Base-by-base conservation (phyloP, 2,888 invertebrate genomes). In the Rotaria magnacalcarata region DNA sequence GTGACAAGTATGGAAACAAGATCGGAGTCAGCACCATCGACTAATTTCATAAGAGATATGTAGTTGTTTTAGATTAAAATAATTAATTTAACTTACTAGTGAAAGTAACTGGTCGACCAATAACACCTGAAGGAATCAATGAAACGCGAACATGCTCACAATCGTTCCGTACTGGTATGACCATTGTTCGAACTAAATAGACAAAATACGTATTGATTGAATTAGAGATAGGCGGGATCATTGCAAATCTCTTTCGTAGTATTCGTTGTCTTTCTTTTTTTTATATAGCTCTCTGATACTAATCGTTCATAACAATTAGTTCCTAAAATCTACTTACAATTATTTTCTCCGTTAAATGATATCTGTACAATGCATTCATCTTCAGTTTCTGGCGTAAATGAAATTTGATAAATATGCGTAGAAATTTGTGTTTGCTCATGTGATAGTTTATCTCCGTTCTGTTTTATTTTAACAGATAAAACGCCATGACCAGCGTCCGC, bases 341-440 rank as follows among this genome's bases (percentile, higher is more conserved):
- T n/a, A 21, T 41, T 80, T 80, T 80, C 80, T 47, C 80, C 80
- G n/a, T 80, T 80, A n/a, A 47, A 80, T n/a, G 80, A 24, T 4
- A 80, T 47, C 3, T 80, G 24, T n/a, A 80, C 14, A 4, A 11
- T n/a, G 47, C 80, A 80, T n/a, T 80, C 80, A n/a, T 80, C 47
- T 24, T n/a, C 7, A 24, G 43, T 47, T 43, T 43, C 10, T 5
- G 80, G 80, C 47, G 47, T 16, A 47, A 80, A 80, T 47, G 47
- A 43, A 47, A 80, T 47, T 80, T 80, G 24, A 80, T 80, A 80
- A 47, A 80, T 8, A 47, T 80, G 11, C 5, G 47, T 80, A 3
- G 47, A 47, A 21, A 80, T 47, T n/a, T 47, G 43, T 80, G 24
- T n/a, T 80, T 47, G 80, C 47, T 80, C 80, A 47, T 80, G 80